Percentiles rank a stretch among this genome's conserved stretches.
Evolutionary conservation across 1,140 invertebrate genomes (phyloP).

Genomic region (Gryon sp.): DNA sequence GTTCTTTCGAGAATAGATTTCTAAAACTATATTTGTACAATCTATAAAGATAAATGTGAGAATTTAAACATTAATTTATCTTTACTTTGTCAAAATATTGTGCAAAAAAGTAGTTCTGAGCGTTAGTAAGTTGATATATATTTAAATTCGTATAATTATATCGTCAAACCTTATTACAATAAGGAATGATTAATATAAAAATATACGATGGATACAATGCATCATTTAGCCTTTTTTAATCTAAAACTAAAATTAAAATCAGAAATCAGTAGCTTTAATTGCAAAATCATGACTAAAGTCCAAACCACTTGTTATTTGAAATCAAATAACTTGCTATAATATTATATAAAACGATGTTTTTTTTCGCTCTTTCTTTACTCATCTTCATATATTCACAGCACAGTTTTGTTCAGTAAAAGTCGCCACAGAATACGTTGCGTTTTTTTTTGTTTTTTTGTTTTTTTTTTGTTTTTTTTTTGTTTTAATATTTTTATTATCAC

Average conservation of each 20-base stretch:
- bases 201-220: constrained; percentile 25
- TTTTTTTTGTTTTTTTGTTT: too few relatives aligned
- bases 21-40: constrained; percentile 4
- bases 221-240: constrained; percentile 15
- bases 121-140: constrained; percentile 18
- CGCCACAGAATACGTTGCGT: constrained; percentile 50
- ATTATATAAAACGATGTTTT: constrained; percentile 34
- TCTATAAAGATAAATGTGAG: constrained; percentile 2
- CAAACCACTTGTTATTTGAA: constrained; percentile 9
- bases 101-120: constrained; percentile 41
- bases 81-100: too few relatives aligned
- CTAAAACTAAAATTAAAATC: not conserved
- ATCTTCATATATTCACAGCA: constrained; percentile 71
- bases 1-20: too few relatives aligned
- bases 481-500: constrained; percentile 71
- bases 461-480: too few relatives aligned
- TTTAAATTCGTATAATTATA: constrained; percentile 15
- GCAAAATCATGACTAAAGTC: constrained; percentile 8
- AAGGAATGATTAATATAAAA: constrained; percentile 38
- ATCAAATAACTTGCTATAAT: constrained; percentile 12
- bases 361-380: constrained; percentile 28
- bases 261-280: not conserved
- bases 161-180: constrained; percentile 15
- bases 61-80: too few relatives aligned
- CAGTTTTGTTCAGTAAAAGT: constrained; percentile 66